Conservation (phyloP, 2,113 vertebrate species). For the Caracal caracal region DNA sequence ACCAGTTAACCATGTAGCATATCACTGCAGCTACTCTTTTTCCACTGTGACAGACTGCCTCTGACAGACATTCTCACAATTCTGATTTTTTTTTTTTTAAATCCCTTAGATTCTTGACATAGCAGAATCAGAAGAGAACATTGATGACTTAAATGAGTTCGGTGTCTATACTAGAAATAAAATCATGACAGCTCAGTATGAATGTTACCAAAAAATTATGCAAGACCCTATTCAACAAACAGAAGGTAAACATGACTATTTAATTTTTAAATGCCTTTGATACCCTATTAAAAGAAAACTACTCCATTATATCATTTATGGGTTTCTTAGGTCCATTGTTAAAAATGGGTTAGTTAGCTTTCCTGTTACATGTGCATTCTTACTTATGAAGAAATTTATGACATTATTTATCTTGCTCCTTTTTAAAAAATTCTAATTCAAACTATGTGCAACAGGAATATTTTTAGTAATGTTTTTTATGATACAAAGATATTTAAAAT, state of each 20-base stretch:
- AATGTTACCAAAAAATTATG: conserved; percentile 98
- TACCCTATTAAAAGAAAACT: conserved; percentile 11
- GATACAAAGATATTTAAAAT: conserved; percentile 23
- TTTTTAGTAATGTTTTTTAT: neutral
- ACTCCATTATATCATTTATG: neutral
- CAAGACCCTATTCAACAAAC: conserved; percentile 85
- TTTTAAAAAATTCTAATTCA: conserved; percentile 9
- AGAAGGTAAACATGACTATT: conserved; percentile 81
- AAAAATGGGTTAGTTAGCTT: conserved; percentile 32
- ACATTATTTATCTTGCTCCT: neutral
- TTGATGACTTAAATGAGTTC: conserved; percentile 71
- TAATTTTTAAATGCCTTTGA: neutral
- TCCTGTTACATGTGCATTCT: neutral
- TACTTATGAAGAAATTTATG: neutral
- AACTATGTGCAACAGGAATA: neutral
- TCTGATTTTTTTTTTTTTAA: conserved; percentile 33
- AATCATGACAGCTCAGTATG: conserved; percentile 97
- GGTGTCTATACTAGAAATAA: conserved; percentile 91
- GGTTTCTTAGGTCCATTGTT: neutral
- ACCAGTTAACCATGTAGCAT: neutral
- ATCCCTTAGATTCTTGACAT: conserved; percentile 83
- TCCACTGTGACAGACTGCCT: neutral
- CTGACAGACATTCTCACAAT: neutral
- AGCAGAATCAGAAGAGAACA: conserved; percentile 83
- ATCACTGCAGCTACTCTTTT: neutral